Conservation (phyloP, 2,888 invertebrate genomes). For the Gastracanthus pulcherrimus region DNA sequence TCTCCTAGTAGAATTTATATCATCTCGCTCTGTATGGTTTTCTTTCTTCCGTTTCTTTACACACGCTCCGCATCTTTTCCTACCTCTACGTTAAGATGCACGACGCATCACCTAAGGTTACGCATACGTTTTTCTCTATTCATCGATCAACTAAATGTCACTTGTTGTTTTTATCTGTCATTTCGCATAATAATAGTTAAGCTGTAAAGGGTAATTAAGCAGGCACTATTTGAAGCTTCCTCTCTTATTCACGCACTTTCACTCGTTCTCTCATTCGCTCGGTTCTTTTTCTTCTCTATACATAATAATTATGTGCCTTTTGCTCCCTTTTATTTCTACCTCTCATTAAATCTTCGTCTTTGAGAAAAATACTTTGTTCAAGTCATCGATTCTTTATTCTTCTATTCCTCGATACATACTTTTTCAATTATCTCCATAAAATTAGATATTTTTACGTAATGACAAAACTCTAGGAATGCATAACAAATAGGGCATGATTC, state of each 20-base stretch:
- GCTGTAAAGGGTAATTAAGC: constrained; percentile 67
- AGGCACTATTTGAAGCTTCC: constrained; percentile 77
- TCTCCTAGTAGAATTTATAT: not conserved
- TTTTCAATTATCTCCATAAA: not conserved
- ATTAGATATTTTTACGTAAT: not conserved
- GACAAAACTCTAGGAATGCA: not conserved
- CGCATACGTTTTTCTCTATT: constrained; percentile 55
- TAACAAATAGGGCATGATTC: not conserved
- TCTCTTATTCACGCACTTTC: constrained; percentile 59
- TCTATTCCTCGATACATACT: not conserved
- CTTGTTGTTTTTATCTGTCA: constrained; percentile 35
- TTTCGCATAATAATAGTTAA: constrained; percentile 58
- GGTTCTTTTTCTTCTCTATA: constrained; percentile 1
- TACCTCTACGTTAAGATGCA: not conserved
- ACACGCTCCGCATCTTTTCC: not conserved
- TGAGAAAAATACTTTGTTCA: constrained; percentile 2
- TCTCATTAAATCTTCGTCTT: not conserved
- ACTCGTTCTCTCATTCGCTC: not conserved
- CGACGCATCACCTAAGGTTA: not conserved
- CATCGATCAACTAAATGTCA: constrained; percentile 57
- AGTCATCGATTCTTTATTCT: not conserved
- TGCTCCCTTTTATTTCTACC: not conserved
- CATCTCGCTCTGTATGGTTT: not conserved
- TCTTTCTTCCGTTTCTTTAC: not conserved
- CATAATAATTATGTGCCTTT: not conserved